phyloP scores from a whole-genome alignment of 2,113 vertebrate species.

The Pituophis catenifer region DNA sequence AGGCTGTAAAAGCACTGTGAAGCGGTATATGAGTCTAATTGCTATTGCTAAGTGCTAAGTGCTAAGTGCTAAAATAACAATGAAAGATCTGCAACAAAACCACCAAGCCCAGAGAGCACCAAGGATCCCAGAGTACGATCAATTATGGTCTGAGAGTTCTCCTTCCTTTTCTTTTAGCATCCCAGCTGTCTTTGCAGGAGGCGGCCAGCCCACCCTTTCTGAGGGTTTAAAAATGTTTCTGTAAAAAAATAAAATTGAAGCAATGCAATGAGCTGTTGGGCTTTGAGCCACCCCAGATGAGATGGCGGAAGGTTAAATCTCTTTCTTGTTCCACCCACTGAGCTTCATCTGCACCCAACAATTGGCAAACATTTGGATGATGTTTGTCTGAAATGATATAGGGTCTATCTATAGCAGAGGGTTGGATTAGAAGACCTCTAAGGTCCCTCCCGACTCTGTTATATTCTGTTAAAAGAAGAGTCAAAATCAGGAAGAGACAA shows the following conservation, averaged over 20 bases:
- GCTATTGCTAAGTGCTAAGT: too few relatives aligned
- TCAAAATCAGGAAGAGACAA: neutral
- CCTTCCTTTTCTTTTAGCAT: neutral
- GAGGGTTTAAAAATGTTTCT: neutral
- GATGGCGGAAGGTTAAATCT: neutral
- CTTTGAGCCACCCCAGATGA: neutral
- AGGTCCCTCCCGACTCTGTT: neutral
- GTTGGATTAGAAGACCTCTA: neutral
- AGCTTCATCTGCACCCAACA: neutral
- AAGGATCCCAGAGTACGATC: too few relatives aligned
- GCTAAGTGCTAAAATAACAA: neutral
- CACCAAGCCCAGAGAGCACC: neutral
- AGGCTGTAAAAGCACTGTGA: too few relatives aligned
- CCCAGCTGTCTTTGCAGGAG: neutral
- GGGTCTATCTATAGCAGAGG: too few relatives aligned
- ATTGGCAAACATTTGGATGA: neutral
- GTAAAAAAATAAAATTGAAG: neutral
- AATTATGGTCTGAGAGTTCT: neutral
- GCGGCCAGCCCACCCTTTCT: neutral
- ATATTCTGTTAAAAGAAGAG: neutral
- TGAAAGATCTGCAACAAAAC: neutral
- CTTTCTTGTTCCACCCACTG: neutral
- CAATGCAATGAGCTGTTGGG: neutral
- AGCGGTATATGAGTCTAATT: too few relatives aligned
- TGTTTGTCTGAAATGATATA: neutral